Base-by-base conservation (phyloP, 1,140 invertebrate species). In the Colletes gigas region DNA sequence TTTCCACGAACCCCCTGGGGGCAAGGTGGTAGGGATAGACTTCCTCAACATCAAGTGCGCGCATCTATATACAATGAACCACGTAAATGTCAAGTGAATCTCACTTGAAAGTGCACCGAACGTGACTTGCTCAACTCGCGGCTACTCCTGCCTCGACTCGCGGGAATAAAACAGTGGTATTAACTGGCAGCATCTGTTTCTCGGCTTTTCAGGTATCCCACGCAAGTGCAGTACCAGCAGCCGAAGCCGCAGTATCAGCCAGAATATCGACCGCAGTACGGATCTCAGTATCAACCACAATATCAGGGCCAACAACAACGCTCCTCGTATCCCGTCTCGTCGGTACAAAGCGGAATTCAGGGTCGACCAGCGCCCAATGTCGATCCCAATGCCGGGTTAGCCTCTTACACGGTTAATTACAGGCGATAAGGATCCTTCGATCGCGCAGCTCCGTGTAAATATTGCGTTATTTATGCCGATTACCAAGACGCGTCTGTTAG, bases 371-470 rank as follows among this genome's bases (percentile, higher is more conserved):
- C 95, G 0, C 93, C 94, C 63, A 96, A 95, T 84, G 94, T 96
- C 66, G 95, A 96, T 84, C 93, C 95, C n/a, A 94, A 92, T 87
- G 94, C 94, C 65, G 88, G 74, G 47, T 41, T 89, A 14, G 96
- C 96, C 30, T 96, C 96, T 17, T 97, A 97, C 89, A 94, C 94
- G 21, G 95, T 97, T 63, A 94, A 95, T 84, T 97, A 97, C 89
- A 94, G 84, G 70, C 83, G 87, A 88, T 88, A 84, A n/a, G 7
- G 10, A 57, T 54, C 44, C 9, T 1, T 30, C n/a, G 10, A 54
- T 44, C 50, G 6, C 10, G 44, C 41, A 2, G 9, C 21, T 10
- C 12, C 47, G 60, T 85, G 63, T 84, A 85, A 59, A 85, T 84
- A 85, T 10, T 30, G 19, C 39, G 30, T 81, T 62, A 70, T 81